Base-by-base conservation (phyloP, 2,888 invertebrate species). In the Rhamnusium bicolor region DNA sequence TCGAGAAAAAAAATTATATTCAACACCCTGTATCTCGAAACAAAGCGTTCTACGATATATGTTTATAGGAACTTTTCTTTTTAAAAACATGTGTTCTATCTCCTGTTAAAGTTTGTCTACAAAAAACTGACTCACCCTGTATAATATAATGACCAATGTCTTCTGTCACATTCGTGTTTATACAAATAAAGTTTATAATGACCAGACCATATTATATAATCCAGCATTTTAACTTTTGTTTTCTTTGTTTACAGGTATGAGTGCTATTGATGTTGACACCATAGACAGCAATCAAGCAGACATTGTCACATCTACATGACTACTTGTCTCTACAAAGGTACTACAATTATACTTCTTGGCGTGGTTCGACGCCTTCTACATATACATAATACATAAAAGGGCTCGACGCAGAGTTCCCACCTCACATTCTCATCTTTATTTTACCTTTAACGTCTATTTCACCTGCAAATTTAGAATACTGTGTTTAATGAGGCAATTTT, bases 341-440 rank as follows among this genome's bases (percentile, higher is more conserved):
- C 71, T 71, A 66, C 71, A 71, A 71, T 71, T 71, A 71, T 61
- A 51, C 71, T 56, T 21, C 51, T 61, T 71, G 67, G 61, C 51
- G 49, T 19, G 40, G 27, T 60, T 60, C 69, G 51, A 69, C 60
- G 68, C 69, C 60, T 60, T 46, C 58, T 51, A n/a, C 51, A 27
- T 53, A 49, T 68, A 49, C 69, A 69, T 68, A 68, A 68, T 58
- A 19, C 29, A 68, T 40, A 27, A 40, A 40, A 58, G 49, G 58
- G 47, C 69, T 51, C 29, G 14, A 54, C 53, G 16, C 21, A 24
- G 19, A 65, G 24, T 8, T 51, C 19, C 29, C 46, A 16, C 49
- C 16, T 29, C 18, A 6, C 7, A 14, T 21, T 54, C 16, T 16
- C 54, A 16, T 53, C n/a, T 54, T 53, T 66, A 32, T 21, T 32